Evolutionary conservation across 2,797 vertebrate species (phyloP).

Genomic region (Eupleurogrammus muticus): DNA sequence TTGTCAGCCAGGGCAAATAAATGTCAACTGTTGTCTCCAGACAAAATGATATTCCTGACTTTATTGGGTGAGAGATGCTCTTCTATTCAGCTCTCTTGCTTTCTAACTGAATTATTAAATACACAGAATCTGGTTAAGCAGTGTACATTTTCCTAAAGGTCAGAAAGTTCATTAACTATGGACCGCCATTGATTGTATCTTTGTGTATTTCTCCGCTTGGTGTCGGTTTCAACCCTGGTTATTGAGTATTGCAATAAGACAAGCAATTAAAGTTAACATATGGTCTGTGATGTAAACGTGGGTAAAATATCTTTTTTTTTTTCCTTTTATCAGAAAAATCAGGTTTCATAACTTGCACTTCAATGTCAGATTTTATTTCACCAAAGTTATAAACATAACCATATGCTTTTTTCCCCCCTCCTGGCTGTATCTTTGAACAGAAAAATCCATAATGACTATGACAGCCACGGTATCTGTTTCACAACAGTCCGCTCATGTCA

Average conservation of each 20-base stretch:
- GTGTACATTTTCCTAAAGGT: conserved; percentile 88
- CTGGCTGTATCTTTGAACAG: conserved; percentile 57
- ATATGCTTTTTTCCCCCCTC: not conserved
- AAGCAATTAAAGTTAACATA: not conserved
- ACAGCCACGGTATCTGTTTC: conserved; percentile 84
- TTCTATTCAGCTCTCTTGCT: conserved; percentile 77
- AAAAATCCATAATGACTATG: conserved; percentile 82
- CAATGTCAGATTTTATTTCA: conserved; percentile 19
- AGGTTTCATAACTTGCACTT: not conserved
- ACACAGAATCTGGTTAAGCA: conserved; percentile 85
- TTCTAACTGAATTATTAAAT: conserved; percentile 90
- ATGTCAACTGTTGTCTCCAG: conserved; percentile 77
- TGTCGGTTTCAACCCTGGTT: conserved; percentile 62
- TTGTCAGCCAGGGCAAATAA: conserved; percentile 78
- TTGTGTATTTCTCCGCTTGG: conserved; percentile 65
- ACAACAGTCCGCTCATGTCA: conserved; percentile 83
- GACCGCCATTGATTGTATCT: conserved; percentile 83
- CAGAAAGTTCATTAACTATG: conserved; percentile 88
- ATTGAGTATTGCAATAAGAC: conserved; percentile 29
- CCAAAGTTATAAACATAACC: conserved; percentile 26
- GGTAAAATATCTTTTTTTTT: not conserved
- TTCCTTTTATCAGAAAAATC: not conserved
- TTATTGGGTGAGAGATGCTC: conserved; percentile 75
- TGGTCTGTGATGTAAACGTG: not conserved
- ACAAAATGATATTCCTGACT: conserved; percentile 84